A percentile compares a stretch with the other conserved stretches of the same genome.
Conservation (phyloP, 2,113 vertebrate genomes). For the western clawed frog (Xenopus tropicalis) region UCB_Xtro_10.0 CM004450.2:119271001-119271500, state of each 20-base stretch:
- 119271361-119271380: constrained; percentile 87
- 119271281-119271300: constrained; percentile 79
- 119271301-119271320: constrained; percentile 65
- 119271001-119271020: constrained; percentile 55
- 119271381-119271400: constrained; percentile 72
- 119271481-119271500: background rate
- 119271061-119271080: constrained; percentile 86
- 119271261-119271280: constrained; percentile 92
- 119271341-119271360: constrained; percentile 80
- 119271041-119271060: constrained; percentile 66
- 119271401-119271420: background rate
- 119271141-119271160: constrained; percentile 85
- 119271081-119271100: constrained; percentile 93
- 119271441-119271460: constrained; percentile 60
- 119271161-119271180: constrained; percentile 75
- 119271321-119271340: constrained; percentile 71
- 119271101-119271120: constrained; percentile 84
- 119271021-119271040: constrained; percentile 68
- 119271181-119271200: constrained; percentile 84
- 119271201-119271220: constrained; percentile 84
- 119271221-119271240: constrained; percentile 74
- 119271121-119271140: constrained; percentile 85
- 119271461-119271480: constrained; percentile 23
- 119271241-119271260: constrained; percentile 83
- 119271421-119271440: background rate